Base-by-base conservation (phyloP, 2,113 vertebrate species). In the Hassar affinis region DNA sequence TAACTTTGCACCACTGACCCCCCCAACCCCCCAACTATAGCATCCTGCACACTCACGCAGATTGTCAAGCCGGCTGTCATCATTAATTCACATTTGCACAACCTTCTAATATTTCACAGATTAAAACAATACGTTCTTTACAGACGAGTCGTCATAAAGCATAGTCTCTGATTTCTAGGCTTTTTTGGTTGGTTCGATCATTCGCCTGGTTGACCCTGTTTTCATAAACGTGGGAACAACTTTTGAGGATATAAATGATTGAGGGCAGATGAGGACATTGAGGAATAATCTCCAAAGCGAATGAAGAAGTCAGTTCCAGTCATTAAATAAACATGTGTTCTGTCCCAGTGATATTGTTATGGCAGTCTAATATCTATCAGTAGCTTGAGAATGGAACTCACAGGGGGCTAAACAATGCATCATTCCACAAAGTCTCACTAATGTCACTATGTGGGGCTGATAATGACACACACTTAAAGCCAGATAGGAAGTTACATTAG, bases 1-100 rank as follows among this genome's bases (percentile, higher is more conserved):
- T 93, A 93, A 92, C 87, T 79, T 75, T 84, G 20, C 86, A 83
- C 49, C 59, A 59, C 30, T 59, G 38, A 62, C 76, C 78, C 80
- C 9, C 62, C 51, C 42, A 17, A n/a, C n/a, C n/a, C n/a, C n/a
- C n/a, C n/a, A n/a, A 17, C 69, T 33, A 75, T 45, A 30, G 51
- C 81, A 86, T 49, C 56, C 77, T 5, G 22, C 56, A 52, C 66
- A 69, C 52, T 51, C 42, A 85, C 35, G 57, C 68, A 82, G 68
- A 51, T n/a, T n/a, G n/a, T n/a, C n/a, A n/a, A n/a, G n/a, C n/a
- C n/a, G 35, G 64, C 80, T 62, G 71, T 78, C 38, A 38, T 78
- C 38, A 38, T 15, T 71, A 81, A 22, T 74, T 72, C 51, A 80
- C 22, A 80, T 69, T 84, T 75, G 38, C 7, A 9, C 27, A 80